Percentiles rank a stretch among this genome's conserved stretches.
Evolutionary conservation across 2,113 vertebrate species (phyloP).

Genomic region (Addax nasomaculatus): DNA sequence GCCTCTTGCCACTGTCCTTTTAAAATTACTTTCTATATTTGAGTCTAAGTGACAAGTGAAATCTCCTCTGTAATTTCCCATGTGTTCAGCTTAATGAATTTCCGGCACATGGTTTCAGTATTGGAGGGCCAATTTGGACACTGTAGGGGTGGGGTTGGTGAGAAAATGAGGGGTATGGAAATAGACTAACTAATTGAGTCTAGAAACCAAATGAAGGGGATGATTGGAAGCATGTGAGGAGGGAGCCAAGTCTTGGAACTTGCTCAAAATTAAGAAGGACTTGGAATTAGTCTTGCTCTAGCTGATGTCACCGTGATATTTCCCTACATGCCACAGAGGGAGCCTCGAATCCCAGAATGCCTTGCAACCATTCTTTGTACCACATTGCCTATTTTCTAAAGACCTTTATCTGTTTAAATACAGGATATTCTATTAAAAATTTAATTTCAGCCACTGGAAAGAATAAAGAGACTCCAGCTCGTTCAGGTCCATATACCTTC

Average conservation of each 20-base stretch:
- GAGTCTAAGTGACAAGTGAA: conserved; percentile 72
- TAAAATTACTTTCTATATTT: conserved; percentile 74
- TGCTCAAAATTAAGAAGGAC: conserved; percentile 26
- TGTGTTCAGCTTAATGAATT: conserved; percentile 74
- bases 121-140: conserved; percentile 60
- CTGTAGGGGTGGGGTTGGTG: conserved; percentile 35
- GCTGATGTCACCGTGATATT: conserved; percentile 21
- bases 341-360: not conserved
- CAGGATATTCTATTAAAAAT: conserved; percentile 1
- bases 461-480: not conserved
- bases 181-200: conserved; percentile 65
- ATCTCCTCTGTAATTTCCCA: conserved; percentile 74
- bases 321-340: not conserved
- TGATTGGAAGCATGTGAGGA: conserved; percentile 41
- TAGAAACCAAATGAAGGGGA: conserved; percentile 51
- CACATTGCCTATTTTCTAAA: conserved; percentile 22
- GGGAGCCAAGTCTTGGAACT: conserved; percentile 36
- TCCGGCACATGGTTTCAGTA: conserved; percentile 68
- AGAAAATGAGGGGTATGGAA: conserved; percentile 63
- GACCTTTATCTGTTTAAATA: conserved; percentile 9
- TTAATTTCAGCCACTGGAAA: conserved; percentile 13
- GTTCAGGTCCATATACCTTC: not conserved
- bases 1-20: conserved; percentile 63
- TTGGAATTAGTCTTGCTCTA: not conserved
- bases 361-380: not conserved